phyloP scores from a whole-genome alignment of 1,140 invertebrate genomes.

The Lordiphosa collinella region DNA sequence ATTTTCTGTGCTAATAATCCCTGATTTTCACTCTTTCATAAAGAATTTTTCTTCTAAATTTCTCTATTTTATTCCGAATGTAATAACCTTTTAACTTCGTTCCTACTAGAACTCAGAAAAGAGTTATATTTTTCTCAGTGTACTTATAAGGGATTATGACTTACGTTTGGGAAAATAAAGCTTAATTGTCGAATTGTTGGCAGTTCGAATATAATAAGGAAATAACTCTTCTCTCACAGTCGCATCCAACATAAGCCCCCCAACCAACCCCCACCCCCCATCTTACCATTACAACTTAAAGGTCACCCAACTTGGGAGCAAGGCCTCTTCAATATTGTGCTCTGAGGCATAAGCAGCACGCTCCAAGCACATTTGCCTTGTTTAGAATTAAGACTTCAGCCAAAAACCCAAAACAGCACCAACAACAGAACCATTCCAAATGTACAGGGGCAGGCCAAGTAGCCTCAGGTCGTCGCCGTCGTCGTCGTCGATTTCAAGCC shows the following conservation, averaged over 20 bases:
- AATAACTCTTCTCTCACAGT: background rate
- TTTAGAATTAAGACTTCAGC: slow-evolving; percentile 73
- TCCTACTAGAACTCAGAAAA: background rate
- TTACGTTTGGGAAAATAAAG: no score
- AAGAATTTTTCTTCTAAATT: no score
- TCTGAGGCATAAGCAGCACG: slow-evolving; percentile 52
- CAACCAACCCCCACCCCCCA: background rate
- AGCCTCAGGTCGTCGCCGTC: slow-evolving; percentile 23
- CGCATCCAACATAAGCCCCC: no score
- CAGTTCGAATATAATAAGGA: background rate
- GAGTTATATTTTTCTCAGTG: no score
- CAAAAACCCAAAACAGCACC: slow-evolving; percentile 30
- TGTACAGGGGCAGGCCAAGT: slow-evolving; percentile 17
- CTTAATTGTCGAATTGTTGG: no score
- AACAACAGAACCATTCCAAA: slow-evolving; percentile 44
- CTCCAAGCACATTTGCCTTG: slow-evolving; percentile 71
- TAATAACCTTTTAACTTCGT: no score
- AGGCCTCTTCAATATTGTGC: slow-evolving; percentile 51
- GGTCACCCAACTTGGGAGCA: slow-evolving; percentile 54
- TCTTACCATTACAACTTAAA: slow-evolving; percentile 29
- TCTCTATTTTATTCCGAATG: no score
- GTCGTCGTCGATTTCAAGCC: slow-evolving; percentile 9
- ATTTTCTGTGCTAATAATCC: no score
- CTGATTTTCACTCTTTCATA: no score
- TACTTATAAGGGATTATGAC: no score